Conservation (phyloP, 1,140 invertebrate genomes). For the Calosoma granatense region DNA sequence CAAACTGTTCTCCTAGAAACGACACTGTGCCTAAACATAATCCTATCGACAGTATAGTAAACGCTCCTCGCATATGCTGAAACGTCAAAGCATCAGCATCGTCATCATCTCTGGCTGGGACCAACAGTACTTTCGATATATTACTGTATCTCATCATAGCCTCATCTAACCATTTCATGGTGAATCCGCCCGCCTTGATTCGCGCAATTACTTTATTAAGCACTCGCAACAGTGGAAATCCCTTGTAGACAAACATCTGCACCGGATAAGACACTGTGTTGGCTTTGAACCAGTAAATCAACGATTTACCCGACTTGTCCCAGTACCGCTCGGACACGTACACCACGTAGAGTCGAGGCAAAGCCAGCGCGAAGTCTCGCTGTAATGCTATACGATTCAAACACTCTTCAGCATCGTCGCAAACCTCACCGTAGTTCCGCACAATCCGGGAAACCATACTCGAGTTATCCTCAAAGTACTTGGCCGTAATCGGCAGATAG, state of each 20-base stretch:
- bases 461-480: not conserved
- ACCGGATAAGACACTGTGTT: conserved; percentile 17
- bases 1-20: not conserved
- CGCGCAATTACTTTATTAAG: conserved; percentile 17
- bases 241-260: conserved; percentile 20
- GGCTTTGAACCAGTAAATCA: conserved; percentile 18
- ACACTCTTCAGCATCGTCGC: conserved; percentile 14
- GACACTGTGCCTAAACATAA: not conserved
- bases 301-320: conserved; percentile 10
- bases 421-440: conserved; percentile 6
- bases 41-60: not conserved
- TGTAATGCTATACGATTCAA: conserved; percentile 14
- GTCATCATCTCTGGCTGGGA: not conserved
- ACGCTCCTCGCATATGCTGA: not conserved
- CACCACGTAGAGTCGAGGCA: conserved; percentile 14
- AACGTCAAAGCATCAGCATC: not conserved
- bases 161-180: conserved; percentile 16
- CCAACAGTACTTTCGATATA: not conserved
- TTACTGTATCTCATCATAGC: not conserved
- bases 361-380: conserved; percentile 11
- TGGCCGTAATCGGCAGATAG: not conserved
- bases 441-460: not conserved
- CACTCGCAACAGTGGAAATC: conserved; percentile 17
- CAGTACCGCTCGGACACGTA: conserved; percentile 16
- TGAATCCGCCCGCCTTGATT: conserved; percentile 14